Evolutionary conservation across 64 coral and sea anemone species (phyloP).

Genomic region (Stichodactyla helianthus): DNA sequence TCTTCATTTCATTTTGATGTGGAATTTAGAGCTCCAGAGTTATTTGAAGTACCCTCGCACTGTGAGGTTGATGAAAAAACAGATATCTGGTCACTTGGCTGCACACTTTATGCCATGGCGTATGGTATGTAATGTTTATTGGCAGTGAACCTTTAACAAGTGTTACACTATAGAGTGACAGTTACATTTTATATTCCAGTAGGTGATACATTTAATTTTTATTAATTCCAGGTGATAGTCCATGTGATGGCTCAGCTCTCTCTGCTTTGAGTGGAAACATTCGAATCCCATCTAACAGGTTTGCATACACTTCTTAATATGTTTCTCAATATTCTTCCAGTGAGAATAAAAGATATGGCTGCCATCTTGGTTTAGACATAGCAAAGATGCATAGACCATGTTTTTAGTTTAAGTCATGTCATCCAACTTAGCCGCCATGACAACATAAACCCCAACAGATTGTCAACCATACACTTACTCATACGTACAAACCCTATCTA

Average conservation of each 20-base stretch:
- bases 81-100: slow-evolving; percentile 91
- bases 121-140: slow-evolving; percentile 50
- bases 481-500: too few species aligned
- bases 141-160: too few species aligned
- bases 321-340: too few species aligned
- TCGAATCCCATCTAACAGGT: slow-evolving; percentile 80
- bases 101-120: slow-evolving; percentile 95
- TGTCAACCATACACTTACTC: too few species aligned
- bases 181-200: not conserved
- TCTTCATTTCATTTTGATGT: not conserved
- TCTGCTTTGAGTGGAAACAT: slow-evolving; percentile 81
- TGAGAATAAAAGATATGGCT: too few species aligned
- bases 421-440: too few species aligned
- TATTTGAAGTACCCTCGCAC: slow-evolving; percentile 94
- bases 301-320: not conserved
- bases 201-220: too few species aligned
- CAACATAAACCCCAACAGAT: too few species aligned
- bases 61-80: slow-evolving; percentile 95
- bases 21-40: slow-evolving; percentile 77
- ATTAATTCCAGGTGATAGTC: slow-evolving; percentile 67
- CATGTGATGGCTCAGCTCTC: slow-evolving; percentile 88
- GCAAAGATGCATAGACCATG: too few species aligned
- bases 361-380: too few species aligned
- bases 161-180: not conserved
- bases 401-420: too few species aligned